Conservation (phyloP, 2,888 invertebrate species). For the Eulithis testata region DNA sequence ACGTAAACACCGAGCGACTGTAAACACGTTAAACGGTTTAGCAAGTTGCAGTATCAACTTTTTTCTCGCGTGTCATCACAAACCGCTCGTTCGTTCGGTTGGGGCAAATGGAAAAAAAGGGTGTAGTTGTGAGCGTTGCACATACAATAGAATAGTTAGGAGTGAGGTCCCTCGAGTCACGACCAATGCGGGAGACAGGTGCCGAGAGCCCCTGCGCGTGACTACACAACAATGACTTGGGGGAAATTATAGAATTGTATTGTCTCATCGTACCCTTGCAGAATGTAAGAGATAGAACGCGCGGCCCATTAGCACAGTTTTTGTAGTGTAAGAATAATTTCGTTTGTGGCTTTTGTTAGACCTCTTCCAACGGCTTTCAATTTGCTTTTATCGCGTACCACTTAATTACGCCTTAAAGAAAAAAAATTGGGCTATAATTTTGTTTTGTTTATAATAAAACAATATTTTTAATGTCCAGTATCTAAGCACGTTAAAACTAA, state of each 20-base stretch:
- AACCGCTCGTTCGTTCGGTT: slow-evolving; percentile 50
- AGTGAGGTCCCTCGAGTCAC: slow-evolving; percentile 54
- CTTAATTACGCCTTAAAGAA: slow-evolving; percentile 12
- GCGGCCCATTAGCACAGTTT: slow-evolving; percentile 34
- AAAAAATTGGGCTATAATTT: slow-evolving; percentile 1
- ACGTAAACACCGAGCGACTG: slow-evolving; percentile 12
- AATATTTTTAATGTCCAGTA: neutral
- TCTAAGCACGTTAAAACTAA: neutral
- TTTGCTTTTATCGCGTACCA: slow-evolving; percentile 23
- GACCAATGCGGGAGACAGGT: slow-evolving; percentile 70
- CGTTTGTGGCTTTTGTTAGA: slow-evolving; percentile 30
- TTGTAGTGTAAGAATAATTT: slow-evolving; percentile 33
- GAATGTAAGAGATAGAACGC: slow-evolving; percentile 29
- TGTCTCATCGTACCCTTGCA: slow-evolving; percentile 41
- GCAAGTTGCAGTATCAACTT: slow-evolving; percentile 23
- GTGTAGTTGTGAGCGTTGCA: slow-evolving; percentile 54
- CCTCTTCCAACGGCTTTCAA: slow-evolving; percentile 20
- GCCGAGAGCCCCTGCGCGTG: slow-evolving; percentile 63
- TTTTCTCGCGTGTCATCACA: slow-evolving; percentile 37
- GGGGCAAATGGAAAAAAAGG: slow-evolving; percentile 57
- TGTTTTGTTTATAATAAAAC: slow-evolving; percentile 9
- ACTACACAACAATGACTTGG: slow-evolving; percentile 66
- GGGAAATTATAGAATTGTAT: slow-evolving; percentile 61
- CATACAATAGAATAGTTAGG: slow-evolving; percentile 68
- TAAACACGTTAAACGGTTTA: slow-evolving; percentile 27